Conservation (phyloP, 2,113 vertebrate genomes). For the Larimichthys crocea region DNA sequence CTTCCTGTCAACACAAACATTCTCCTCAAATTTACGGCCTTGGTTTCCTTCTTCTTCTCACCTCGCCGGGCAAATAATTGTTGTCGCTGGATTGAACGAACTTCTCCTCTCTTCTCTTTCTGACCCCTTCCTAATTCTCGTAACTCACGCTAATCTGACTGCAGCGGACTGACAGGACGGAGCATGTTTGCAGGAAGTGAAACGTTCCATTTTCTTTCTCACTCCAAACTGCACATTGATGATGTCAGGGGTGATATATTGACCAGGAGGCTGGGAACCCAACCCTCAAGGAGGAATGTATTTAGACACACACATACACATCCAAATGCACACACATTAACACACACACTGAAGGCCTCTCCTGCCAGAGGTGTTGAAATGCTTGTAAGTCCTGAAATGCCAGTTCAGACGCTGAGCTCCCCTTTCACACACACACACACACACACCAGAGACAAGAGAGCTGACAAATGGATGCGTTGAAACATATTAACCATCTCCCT, state of each 20-base stretch:
- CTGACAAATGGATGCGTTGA: slow-evolving; percentile 84
- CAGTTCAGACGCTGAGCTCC: slow-evolving; percentile 73
- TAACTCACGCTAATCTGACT: slow-evolving; percentile 79
- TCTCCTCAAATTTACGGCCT: slow-evolving; percentile 68
- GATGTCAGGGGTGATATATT: slow-evolving; percentile 81
- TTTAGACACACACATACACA: slow-evolving; percentile 61
- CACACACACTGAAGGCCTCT: slow-evolving; percentile 66
- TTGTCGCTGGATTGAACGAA: slow-evolving; percentile 4
- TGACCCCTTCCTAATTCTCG: slow-evolving; percentile 53
- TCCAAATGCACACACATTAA: slow-evolving; percentile 26
- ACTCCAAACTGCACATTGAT: slow-evolving; percentile 69
- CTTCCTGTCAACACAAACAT: slow-evolving; percentile 79
- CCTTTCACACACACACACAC: slow-evolving; percentile 70
- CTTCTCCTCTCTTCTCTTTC: slow-evolving; percentile 39
- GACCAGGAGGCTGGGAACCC: slow-evolving; percentile 74
- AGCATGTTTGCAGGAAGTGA: slow-evolving; percentile 78
- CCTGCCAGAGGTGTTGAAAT: slow-evolving; percentile 81
- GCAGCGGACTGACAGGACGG: slow-evolving; percentile 68
- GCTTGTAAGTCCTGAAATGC: slow-evolving; percentile 81
- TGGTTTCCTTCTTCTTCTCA: slow-evolving; percentile 60
- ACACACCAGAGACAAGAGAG: slow-evolving; percentile 65
- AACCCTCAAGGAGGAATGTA: slow-evolving; percentile 72
- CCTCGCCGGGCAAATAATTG: slow-evolving; percentile 36
- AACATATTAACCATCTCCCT: slow-evolving; percentile 86
- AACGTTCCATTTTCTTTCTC: slow-evolving; percentile 70